These are phyloP conservation scores for Eurystomus glaucurus DNA, from an alignment of 2,797 vertebrate species.

Conservation along the genomic window DNA sequence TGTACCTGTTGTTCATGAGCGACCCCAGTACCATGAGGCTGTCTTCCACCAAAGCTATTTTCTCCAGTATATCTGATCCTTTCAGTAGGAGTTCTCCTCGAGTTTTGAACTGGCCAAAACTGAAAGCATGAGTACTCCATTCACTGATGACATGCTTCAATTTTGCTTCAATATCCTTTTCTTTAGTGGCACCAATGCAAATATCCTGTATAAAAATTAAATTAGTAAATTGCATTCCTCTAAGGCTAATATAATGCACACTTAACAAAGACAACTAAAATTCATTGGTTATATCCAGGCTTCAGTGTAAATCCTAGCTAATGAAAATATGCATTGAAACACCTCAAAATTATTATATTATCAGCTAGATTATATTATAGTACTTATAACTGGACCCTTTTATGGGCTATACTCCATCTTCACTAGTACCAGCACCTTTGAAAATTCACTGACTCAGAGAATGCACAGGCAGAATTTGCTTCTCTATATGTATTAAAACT, in stretches of 20 bases:
- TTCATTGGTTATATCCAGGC: neutral
- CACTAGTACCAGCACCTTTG: neutral
- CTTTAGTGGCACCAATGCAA: slow-evolving; percentile 90
- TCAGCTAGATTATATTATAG: neutral
- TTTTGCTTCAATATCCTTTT: slow-evolving; percentile 90
- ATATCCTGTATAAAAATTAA: slow-evolving; percentile 83
- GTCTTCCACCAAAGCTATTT: slow-evolving; percentile 88
- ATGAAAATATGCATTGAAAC: neutral
- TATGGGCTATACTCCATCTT: neutral
- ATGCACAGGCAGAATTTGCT: neutral
- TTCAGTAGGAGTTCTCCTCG: slow-evolving; percentile 89
- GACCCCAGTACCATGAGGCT: slow-evolving; percentile 89
- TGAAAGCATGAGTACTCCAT: slow-evolving; percentile 86
- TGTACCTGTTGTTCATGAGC: slow-evolving; percentile 89
- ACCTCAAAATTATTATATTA: neutral
- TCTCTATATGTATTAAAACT: neutral
- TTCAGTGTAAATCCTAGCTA: neutral
- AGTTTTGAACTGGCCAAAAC: slow-evolving; percentile 86
- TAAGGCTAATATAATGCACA: neutral
- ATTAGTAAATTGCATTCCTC: neutral
- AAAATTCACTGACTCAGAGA: neutral
- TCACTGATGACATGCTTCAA: slow-evolving; percentile 85
- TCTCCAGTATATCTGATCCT: slow-evolving; percentile 86
- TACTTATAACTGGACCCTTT: neutral
- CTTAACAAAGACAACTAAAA: neutral